phyloP scores from a whole-genome alignment of 2,888 invertebrate species.

The Drosophila buzzatii region DNA sequence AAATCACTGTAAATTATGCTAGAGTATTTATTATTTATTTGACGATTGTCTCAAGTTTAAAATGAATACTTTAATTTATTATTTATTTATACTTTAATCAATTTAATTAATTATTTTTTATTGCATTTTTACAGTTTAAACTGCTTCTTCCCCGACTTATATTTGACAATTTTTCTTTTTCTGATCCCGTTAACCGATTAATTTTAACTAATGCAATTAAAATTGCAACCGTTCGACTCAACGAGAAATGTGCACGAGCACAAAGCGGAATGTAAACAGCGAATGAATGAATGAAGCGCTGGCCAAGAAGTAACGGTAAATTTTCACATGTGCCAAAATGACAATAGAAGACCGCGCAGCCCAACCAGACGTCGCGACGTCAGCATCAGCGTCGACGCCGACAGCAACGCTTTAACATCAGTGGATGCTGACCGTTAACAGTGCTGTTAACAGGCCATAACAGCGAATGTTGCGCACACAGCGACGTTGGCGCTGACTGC shows the following conservation, averaged over 20 bases:
- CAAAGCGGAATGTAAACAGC: conserved; percentile 81
- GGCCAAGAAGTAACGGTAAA: conserved; percentile 80
- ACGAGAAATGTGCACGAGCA: conserved; percentile 49
- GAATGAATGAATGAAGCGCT: conserved; percentile 78
- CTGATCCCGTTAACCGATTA: conserved; percentile 5
- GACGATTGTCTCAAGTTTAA: not conserved
- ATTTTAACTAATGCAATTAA: conserved; percentile 23
- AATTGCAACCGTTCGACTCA: conserved; percentile 41
- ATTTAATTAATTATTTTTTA: not conserved
- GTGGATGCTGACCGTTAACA: conserved; percentile 61
- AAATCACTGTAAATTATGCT: not conserved
- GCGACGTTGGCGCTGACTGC: conserved; percentile 30
- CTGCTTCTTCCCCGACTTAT: not conserved
- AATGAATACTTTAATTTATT: not conserved
- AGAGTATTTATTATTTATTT: not conserved
- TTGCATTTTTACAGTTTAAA: not conserved
- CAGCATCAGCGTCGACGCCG: conserved; percentile 29
- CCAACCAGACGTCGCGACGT: conserved; percentile 43
- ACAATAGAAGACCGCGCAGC: conserved; percentile 71
- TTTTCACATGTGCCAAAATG: conserved; percentile 81
- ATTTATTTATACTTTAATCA: too few species aligned
- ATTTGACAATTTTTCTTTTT: not conserved
- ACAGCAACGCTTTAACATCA: conserved; percentile 45
- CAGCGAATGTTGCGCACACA: conserved; percentile 58
- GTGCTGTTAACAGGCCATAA: conserved; percentile 36